Evolutionary conservation across 1,140 invertebrate genomes (phyloP), one percentile per base, ranked within the genome.

Genomic region (Pantala flavescens): DNA sequence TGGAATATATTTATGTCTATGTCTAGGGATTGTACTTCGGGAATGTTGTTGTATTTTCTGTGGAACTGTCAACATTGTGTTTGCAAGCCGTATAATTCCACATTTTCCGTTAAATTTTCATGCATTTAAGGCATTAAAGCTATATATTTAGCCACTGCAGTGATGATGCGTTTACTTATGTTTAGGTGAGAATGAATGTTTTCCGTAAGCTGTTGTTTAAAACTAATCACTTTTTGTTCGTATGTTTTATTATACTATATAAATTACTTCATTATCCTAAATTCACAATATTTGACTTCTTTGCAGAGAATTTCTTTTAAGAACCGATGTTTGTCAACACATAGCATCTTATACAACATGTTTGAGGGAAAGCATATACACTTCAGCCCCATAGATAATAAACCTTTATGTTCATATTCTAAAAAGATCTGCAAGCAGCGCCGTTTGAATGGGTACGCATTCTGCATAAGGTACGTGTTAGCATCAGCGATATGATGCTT

Each of bases 331-430:
- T 63, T 63, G 49, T 63, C 49, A 63, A 72, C 42, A 72, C 23
- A 42, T n/a, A 28, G 28, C 24, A 36, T 72, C 71, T n/a, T n/a
- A 21, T 55, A 24, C 43, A 74, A 19, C 36, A 86, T 86, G 84
- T 85, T 82, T 80, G 84, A 86, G 79, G 85, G 85, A 71, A 85
- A 85, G 80, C 84, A 86, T 78, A 85, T 86, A 74, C 85, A 86
- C 77, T 86, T 81, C 76, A 84, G 84, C 74, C 81, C 81, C 43
- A 77, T 81, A 74, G 84, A 86, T 80, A 83, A 84, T 76, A 86
- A 85, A 78, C 84, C 84, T 12, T 78, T 86, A 49, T 86, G 84
- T 78, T 85, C 84, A 23, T 86, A 83, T 78, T 85, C 84, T 77
- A 79, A 78, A 49, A 85, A 86, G 77, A 77, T 85, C 55, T 86